Conservation (phyloP, 1,140 invertebrate species). For the Homarus americanus region DNA sequence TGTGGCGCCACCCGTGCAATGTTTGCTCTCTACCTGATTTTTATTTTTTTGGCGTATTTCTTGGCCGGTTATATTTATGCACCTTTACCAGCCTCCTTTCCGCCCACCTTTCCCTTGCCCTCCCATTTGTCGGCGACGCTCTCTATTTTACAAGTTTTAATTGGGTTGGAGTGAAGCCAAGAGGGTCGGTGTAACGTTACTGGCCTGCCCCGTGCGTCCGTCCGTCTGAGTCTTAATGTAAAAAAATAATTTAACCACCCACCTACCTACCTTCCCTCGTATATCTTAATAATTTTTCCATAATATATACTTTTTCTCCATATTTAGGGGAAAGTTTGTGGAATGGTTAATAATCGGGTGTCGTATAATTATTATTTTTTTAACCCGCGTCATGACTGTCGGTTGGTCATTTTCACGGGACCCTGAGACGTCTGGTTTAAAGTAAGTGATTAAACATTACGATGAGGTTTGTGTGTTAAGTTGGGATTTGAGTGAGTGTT, state of each 20-base stretch:
- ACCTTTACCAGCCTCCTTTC: slow-evolving; percentile 45
- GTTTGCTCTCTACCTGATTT: not conserved
- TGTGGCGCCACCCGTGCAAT: slow-evolving; percentile 36
- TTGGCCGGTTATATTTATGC: slow-evolving; percentile 35
- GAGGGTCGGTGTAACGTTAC: slow-evolving; percentile 40
- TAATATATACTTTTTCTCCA: not conserved
- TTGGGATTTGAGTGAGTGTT: too few species aligned
- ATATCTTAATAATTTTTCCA: not conserved
- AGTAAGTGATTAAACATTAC: too few species aligned
- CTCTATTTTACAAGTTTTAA: slow-evolving; percentile 71
- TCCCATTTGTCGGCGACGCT: slow-evolving; percentile 68
- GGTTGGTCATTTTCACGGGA: too few species aligned
- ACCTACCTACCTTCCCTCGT: slow-evolving; percentile 1
- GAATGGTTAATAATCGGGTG: not conserved
- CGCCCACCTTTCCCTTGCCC: slow-evolving; percentile 69
- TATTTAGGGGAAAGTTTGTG: not conserved
- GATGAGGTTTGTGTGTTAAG: too few species aligned
- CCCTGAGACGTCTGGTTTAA: too few species aligned
- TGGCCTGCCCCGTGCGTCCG: too few species aligned
- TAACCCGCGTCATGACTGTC: too few species aligned
- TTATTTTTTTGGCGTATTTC: slow-evolving; percentile 34
- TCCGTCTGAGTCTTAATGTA: slow-evolving; percentile 16
- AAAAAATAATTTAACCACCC: slow-evolving; percentile 40
- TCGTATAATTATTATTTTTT: too few species aligned
- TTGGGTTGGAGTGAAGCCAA: slow-evolving; percentile 63